Percentiles rank a stretch among this genome's conserved stretches.
Conservation (phyloP, 1,140 invertebrate species). For the Hyles vespertilio region DNA sequence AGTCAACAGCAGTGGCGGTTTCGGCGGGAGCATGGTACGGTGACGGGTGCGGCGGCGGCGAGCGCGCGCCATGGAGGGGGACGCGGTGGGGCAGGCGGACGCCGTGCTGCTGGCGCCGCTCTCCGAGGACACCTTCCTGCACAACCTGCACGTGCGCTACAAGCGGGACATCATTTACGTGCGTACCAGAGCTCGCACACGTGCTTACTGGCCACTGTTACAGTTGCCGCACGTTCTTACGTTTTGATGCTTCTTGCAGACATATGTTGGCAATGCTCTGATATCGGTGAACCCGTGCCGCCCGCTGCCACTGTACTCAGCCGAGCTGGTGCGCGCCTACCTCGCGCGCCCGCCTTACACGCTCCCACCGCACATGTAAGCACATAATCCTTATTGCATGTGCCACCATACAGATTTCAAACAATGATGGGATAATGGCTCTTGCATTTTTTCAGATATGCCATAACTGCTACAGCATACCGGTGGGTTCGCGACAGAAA, state of each 20-base stretch:
- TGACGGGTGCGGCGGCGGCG: conserved; percentile 32
- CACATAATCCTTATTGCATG: conserved; percentile 23
- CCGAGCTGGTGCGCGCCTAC: conserved; percentile 85
- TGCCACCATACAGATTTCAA: too few species aligned
- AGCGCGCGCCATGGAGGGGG: conserved; percentile 45
- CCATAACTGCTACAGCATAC: conserved; percentile 86
- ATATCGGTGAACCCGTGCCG: conserved; percentile 89
- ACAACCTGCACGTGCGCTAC: conserved; percentile 85
- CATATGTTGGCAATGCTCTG: conserved; percentile 86
- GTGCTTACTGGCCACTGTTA: not conserved
- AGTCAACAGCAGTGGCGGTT: too few species aligned
- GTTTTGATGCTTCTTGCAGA: conserved; percentile 71
- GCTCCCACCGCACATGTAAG: conserved; percentile 93
- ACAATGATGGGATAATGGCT: not conserved
- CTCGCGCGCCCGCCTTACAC: conserved; percentile 87
- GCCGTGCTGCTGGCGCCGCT: conserved; percentile 85
- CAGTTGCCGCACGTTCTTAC: not conserved
- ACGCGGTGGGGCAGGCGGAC: conserved; percentile 82
- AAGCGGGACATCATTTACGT: conserved; percentile 88
- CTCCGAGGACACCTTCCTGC: conserved; percentile 85
- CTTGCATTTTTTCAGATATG: conserved; percentile 78
- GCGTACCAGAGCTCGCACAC: conserved; percentile 45
- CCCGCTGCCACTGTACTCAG: conserved; percentile 86
- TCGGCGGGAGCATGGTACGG: conserved; percentile 20
- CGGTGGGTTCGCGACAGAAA: conserved; percentile 83